Base-by-base conservation (phyloP, 2,113 vertebrate genomes). In the Lagopus muta region DNA sequence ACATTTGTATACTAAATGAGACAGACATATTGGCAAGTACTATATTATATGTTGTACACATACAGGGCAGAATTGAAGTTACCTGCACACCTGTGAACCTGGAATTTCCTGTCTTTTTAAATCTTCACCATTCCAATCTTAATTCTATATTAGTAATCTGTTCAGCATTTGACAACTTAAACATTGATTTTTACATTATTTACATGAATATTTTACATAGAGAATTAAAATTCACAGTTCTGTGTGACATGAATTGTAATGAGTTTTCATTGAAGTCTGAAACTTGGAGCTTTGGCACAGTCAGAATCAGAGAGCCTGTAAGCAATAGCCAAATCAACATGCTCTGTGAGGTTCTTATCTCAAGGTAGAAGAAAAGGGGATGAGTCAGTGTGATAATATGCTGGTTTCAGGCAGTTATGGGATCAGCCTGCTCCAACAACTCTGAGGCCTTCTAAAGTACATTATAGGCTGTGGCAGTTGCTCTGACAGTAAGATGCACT, bases 371-470 rank as follows among this genome's bases (percentile, higher is more conserved):
- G 74, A 73, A 50, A 75, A 32, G 54, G 40, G 85, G 72, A 76
- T 94, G 89, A 93, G 78, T 95, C 92, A 94, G 70, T 76, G 62
- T 82, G 89, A 81, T 91, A 86, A 72, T 54, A 91, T 86, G 50
- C 47, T 89, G 70, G 15, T 89, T 95, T 83, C 61, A 61, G 76
- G 75, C 93, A 92, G 69, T 60, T 87, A 42, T 43, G 55, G 27
- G 36, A 55, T 88, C 89, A 79, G 87, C 69, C 79, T 92, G 61
- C 88, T 92, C 55, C 85, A 81, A 40, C 72, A 90, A 65, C 88
- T 95, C 85, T 11, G 80, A 86, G 85, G 73, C 82, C 48, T 90
- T 95, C 91, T 91, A 40, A 86, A 83, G 43, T 62, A 34, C 57
- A 6, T 83, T 57, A 64, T 91, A 60, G 30, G 76, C 79, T 86